A percentile compares a stretch with the other conserved stretches of the same genome.
These are phyloP conservation scores for Siniperca knerii DNA, from an alignment of 2,113 vertebrate species.

Conservation along the genomic window DNA sequence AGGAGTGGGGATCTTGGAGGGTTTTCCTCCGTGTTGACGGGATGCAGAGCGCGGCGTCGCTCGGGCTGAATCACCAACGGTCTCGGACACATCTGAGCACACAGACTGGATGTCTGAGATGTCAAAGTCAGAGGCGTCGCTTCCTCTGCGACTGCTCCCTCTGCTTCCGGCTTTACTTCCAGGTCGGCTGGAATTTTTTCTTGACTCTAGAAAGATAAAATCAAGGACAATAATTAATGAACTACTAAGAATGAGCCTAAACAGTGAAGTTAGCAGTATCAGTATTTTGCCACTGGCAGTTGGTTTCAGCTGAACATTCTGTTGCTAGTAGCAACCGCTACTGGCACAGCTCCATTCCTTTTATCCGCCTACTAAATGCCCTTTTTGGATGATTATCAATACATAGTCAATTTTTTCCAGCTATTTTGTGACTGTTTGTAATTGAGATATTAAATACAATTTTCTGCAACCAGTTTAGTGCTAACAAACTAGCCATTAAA, in stretches of 20 bases:
- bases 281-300: background rate
- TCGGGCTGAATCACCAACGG: slow-evolving; percentile 86
- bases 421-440: too few species aligned
- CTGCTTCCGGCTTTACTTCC: slow-evolving; percentile 98
- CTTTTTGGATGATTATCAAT: background rate
- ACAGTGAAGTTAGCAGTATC: background rate
- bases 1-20: slow-evolving; percentile 97
- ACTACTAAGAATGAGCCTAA: background rate
- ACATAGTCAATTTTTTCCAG: background rate
- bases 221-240: background rate
- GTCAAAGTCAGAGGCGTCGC: slow-evolving; percentile 98
- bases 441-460: too few species aligned
- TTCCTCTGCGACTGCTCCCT: slow-evolving; percentile 95
- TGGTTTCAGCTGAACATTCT: background rate
- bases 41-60: slow-evolving; percentile 87
- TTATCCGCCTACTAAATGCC: background rate
- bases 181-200: slow-evolving; percentile 89
- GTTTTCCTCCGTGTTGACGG: slow-evolving; percentile 89
- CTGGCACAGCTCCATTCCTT: too few species aligned
- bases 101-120: slow-evolving; percentile 99
- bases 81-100: slow-evolving; percentile 93
- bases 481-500: background rate
- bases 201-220: slow-evolving; percentile 82
- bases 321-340: too few species aligned
- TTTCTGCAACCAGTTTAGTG: too few species aligned